phyloP scores from a whole-genome alignment of 1,140 invertebrate genomes.

The Danaus plexippus region DNA sequence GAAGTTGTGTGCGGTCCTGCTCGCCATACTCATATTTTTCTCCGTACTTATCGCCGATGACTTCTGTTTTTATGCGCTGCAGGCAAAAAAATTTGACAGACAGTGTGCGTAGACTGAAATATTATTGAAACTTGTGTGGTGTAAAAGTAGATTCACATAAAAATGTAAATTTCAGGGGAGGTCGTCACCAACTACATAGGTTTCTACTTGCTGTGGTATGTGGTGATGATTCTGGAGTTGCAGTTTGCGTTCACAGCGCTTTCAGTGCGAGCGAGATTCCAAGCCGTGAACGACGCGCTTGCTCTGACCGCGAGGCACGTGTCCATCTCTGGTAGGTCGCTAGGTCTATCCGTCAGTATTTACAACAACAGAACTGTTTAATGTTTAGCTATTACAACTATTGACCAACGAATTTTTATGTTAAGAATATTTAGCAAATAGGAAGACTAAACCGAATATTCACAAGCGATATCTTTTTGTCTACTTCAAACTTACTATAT shows the following conservation, averaged over 20 bases:
- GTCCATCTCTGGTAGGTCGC: conserved; percentile 36
- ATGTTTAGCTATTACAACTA: too few relatives aligned
- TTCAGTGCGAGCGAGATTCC: conserved; percentile 53
- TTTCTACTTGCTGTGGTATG: conserved; percentile 64
- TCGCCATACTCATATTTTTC: conserved; percentile 56
- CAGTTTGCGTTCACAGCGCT: conserved; percentile 68
- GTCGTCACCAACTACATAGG: conserved; percentile 60
- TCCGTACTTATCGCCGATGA: conserved; percentile 58
- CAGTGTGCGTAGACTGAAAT: conserved; percentile 45
- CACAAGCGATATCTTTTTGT: too few relatives aligned
- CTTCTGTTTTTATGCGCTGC: conserved; percentile 59
- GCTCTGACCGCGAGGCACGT: conserved; percentile 49
- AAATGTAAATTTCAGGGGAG: conserved; percentile 40
- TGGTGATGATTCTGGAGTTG: conserved; percentile 63
- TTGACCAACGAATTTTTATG: neutral
- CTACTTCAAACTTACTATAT: too few relatives aligned
- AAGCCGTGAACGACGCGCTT: conserved; percentile 57
- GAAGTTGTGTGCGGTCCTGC: conserved; percentile 49
- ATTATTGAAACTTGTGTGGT: neutral
- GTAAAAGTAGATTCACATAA: neutral
- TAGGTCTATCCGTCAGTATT: too few relatives aligned
- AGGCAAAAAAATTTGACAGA: conserved; percentile 47
- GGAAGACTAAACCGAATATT: too few relatives aligned
- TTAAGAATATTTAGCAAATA: neutral
- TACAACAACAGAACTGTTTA: too few relatives aligned